Evolutionary conservation across 2,113 vertebrate species (phyloP).

Genomic region (Vulpes ferrilata): DNA sequence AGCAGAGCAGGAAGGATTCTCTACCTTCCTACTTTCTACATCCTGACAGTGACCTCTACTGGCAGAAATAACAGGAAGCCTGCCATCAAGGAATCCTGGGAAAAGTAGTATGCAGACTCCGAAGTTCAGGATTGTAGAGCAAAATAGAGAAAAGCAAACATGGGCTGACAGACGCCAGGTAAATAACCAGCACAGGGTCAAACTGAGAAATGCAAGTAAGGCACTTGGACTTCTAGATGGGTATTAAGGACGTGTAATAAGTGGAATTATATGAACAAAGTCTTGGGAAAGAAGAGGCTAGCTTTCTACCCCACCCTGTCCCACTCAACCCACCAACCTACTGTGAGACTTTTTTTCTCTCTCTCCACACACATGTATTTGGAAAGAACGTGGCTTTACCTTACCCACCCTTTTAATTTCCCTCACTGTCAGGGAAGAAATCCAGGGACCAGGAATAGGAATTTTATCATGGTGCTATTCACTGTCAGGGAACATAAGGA

Average conservation of each 20-base stretch:
- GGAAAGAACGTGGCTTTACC: neutral
- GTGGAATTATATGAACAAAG: neutral
- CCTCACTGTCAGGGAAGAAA: neutral
- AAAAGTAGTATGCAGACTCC: neutral
- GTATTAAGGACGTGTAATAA: neutral
- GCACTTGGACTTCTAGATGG: neutral
- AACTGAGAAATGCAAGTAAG: neutral
- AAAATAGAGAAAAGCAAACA: neutral
- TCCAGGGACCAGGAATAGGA: neutral
- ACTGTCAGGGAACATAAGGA: neutral
- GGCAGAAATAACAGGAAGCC: constrained; percentile 7
- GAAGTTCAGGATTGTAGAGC: neutral
- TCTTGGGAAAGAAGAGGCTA: neutral
- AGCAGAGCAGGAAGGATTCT: neutral
- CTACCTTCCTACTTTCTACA: neutral
- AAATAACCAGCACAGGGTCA: neutral
- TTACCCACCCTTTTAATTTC: neutral
- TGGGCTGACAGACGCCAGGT: neutral
- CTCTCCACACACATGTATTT: neutral
- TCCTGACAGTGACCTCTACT: neutral
- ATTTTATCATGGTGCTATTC: neutral
- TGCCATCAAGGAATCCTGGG: neutral
- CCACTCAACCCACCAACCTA: neutral
- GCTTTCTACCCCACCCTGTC: neutral
- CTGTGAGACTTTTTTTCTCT: neutral